Evolutionary conservation across 2,888 invertebrate species (phyloP).

Genomic region (Aporophyla lueneburgensis): DNA sequence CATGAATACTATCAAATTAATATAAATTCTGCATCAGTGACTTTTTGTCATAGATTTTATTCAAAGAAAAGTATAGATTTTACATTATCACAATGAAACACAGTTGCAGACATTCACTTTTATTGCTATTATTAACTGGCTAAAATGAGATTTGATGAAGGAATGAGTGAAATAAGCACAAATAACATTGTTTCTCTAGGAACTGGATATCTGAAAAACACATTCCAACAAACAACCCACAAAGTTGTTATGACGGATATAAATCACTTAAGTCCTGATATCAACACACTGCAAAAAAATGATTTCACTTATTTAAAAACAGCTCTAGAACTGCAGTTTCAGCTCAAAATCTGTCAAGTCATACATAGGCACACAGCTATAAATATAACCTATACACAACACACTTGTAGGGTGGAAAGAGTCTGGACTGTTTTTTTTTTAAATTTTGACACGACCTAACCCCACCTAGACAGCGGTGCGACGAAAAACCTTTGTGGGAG

Average conservation of each 20-base stretch:
- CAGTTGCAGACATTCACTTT: conserved; percentile 9
- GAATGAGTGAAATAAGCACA: not conserved
- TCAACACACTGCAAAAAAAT: conserved; percentile 35
- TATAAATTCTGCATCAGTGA: conserved; percentile 1
- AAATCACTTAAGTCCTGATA: conserved; percentile 10
- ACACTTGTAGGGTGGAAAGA: conserved; percentile 36
- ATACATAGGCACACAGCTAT: conserved; percentile 51
- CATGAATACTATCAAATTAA: not conserved
- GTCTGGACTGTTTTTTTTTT: conserved; percentile 60
- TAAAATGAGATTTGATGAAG: not conserved
- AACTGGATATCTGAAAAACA: conserved; percentile 10
- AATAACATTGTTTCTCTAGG: not conserved
- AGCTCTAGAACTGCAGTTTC: conserved; percentile 26
- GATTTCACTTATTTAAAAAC: conserved; percentile 26
- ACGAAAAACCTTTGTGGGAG: conserved; percentile 74
- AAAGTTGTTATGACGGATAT: not conserved
- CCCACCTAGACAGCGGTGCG: conserved; percentile 81
- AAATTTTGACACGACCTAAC: conserved; percentile 77
- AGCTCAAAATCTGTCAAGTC: conserved; percentile 58
- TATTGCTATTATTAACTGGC: not conserved
- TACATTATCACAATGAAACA: conserved; percentile 12
- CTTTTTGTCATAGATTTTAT: not conserved
- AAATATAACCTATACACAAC: conserved; percentile 59
- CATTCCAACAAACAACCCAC: conserved; percentile 6
- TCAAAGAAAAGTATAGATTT: not conserved